Percentiles rank a stretch among this genome's conserved stretches.
phyloP scores from a whole-genome alignment of 1,140 invertebrate species.

The Leguminivora glycinivorella region DNA sequence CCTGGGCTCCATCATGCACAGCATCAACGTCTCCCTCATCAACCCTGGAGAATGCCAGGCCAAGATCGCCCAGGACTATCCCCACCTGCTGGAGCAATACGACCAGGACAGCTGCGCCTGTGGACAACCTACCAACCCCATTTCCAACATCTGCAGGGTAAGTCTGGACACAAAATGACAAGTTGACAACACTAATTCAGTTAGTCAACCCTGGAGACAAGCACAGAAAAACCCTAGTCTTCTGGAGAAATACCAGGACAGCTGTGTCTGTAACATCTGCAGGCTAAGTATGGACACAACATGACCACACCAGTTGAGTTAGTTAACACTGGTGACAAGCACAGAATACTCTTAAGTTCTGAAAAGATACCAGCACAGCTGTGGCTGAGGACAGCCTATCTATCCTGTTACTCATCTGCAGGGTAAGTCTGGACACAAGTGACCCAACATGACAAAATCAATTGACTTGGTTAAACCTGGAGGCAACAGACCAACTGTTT shows the following conservation, averaged over 20 bases:
- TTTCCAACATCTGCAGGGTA: conserved; percentile 79
- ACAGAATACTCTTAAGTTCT: too few relatives aligned
- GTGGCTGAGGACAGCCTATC: too few relatives aligned
- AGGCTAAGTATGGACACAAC: too few relatives aligned
- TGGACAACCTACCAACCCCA: conserved; percentile 72
- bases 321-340: conserved; percentile 30
- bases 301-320: neutral
- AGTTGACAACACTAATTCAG: too few relatives aligned
- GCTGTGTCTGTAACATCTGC: conserved; percentile 79
- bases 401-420: too few relatives aligned
- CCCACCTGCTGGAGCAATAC: conserved; percentile 72
- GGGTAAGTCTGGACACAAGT: too few relatives aligned
- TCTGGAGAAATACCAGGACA: conserved; percentile 73
- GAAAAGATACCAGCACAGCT: too few relatives aligned
- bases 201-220: neutral
- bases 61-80: conserved; percentile 78
- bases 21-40: conserved; percentile 84
- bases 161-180: too few relatives aligned
- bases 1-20: conserved; percentile 86
- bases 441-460: too few relatives aligned
- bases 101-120: conserved; percentile 77
- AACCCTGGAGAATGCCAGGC: conserved; percentile 81
- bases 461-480: too few relatives aligned
- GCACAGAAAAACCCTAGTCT: conserved; percentile 76
- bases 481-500: too few relatives aligned